Evolutionary conservation across 2,888 invertebrate species (phyloP), one percentile per base, ranked within the genome.

Genomic region (Antitype chi): DNA sequence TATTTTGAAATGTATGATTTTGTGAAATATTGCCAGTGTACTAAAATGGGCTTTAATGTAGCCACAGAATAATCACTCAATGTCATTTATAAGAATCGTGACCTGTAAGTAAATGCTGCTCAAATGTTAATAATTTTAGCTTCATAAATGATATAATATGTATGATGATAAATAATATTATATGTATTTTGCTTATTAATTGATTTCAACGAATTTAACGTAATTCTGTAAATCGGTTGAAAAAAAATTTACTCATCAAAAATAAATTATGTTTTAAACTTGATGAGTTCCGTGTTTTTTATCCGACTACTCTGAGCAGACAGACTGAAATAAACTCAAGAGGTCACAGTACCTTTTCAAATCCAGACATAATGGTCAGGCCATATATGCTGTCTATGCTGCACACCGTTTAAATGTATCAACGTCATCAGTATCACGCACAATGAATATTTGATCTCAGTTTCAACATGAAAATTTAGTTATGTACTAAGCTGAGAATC

Each of bases 1-100:
- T 52, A 23, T 32, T 32, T 53, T 80, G 7, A 49, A 70, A 28
- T 47, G 7, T 32, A 43, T 8, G 52, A 1, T 28, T 57, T 80
- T 53, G 80, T 59, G 15, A 49, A 53, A 60, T 53, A 62, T 47
- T 60, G 43, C 17, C 3, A 20, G n/a, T 52, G 49, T 49, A 57
- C 47, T 1, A 15, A 52, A n/a, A 60, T 80, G 4, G 32, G 7
- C 2, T 71, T 70, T 25, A 17, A 55, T 17, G 17, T 60, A 15
- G 2, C 5, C 32, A 20, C 17, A 2, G 32, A 28, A n/a, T 28
- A 9, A 43, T 59, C 2, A 28, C 8, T 43, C 2, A n/a, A 17
- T n/a, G 28, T 43, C n/a, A 32, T 43, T 59, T 57, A 43, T n/a
- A 23, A 25, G 2, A 57, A 38, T 2, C 13, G 6, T 57, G 8